These are phyloP conservation scores for Agapostemon virescens DNA, from an alignment of 2,888 invertebrate genomes.

Conservation along the genomic window DNA sequence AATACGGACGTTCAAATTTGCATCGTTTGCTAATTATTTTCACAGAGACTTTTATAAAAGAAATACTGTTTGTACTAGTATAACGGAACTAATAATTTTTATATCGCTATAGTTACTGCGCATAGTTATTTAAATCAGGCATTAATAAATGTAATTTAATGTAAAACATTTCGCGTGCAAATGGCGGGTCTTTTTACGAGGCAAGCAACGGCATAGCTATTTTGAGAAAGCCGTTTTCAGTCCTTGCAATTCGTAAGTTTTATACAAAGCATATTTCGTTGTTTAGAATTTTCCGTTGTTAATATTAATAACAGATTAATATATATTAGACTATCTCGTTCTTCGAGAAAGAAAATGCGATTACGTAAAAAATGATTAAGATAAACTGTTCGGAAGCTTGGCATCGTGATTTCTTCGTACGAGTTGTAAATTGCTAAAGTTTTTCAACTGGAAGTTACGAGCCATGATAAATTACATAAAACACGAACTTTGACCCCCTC, in stretches of 20 bases:
- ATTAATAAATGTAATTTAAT: no score
- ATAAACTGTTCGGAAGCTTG: background rate
- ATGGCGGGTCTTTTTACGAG: no score
- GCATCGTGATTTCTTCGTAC: background rate
- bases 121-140: background rate
- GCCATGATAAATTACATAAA: slow-evolving; percentile 2
- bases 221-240: no score
- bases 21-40: background rate
- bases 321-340: no score
- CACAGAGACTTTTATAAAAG: background rate
- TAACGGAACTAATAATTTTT: no score
- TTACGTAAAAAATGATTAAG: background rate
- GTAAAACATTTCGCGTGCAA: no score
- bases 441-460: background rate
- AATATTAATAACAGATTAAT: no score
- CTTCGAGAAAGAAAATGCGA: no score
- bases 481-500: background rate
- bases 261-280: no score
- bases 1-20: background rate
- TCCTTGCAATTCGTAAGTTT: no score
- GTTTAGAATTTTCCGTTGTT: no score
- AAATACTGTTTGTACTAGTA: background rate
- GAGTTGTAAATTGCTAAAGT: background rate
- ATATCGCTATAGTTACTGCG: background rate
- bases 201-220: no score